These are phyloP conservation scores for Martes martes DNA, from an alignment of 2,113 vertebrate species.

Conservation along the genomic window DNA sequence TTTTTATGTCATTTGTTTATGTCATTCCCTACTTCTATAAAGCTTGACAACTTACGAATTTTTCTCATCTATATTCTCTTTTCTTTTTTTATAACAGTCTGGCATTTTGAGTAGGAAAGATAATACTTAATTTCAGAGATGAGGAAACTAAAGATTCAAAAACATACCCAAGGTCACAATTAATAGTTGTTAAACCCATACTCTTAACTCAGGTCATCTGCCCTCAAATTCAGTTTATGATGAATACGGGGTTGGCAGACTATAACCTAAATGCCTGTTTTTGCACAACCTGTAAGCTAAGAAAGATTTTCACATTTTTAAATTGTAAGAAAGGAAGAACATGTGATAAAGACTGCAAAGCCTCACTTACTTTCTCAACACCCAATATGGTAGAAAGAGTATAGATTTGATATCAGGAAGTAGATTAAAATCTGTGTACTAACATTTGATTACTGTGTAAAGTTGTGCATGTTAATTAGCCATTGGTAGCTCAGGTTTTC, in stretches of 20 bases:
- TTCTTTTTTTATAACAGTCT: background rate
- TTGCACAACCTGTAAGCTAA: background rate
- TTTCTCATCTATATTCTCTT: background rate
- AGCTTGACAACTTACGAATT: background rate
- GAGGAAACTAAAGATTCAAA: background rate
- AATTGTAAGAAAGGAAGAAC: background rate
- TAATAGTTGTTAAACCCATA: background rate
- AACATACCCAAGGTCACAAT: background rate
- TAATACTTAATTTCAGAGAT: background rate
- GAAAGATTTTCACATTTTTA: constrained; percentile 6
- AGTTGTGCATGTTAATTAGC: background rate
- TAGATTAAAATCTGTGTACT: background rate
- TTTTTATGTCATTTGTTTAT: background rate
- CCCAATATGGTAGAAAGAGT: background rate
- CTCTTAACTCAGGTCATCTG: background rate
- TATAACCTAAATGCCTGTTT: background rate
- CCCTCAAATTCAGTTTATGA: background rate
- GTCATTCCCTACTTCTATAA: background rate
- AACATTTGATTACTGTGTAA: background rate
- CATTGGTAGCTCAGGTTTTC: background rate
- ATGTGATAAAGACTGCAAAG: background rate
- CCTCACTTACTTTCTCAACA: background rate
- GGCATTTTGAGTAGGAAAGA: background rate
- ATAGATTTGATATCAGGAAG: background rate
- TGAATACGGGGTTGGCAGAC: background rate